A percentile compares a stretch with the other conserved stretches of the same genome.
Conservation (phyloP, 2,888 invertebrate genomes). For the Macaria liturata region DNA sequence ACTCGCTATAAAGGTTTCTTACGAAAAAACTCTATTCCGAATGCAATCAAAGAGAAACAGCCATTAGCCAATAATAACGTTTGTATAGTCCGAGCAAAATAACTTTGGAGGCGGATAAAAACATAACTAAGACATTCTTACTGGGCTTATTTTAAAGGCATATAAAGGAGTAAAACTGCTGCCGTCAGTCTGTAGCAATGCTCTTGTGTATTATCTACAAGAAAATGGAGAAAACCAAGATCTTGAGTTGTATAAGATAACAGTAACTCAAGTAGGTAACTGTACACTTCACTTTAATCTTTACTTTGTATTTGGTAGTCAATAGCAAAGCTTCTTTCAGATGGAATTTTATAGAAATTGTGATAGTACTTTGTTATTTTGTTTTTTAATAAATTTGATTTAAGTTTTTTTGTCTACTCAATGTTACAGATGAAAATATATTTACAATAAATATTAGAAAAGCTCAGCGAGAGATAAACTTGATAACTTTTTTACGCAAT, state of each 20-base stretch:
- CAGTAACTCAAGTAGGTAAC: slow-evolving; percentile 56
- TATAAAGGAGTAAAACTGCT: too few species aligned
- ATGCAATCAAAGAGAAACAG: slow-evolving; percentile 45
- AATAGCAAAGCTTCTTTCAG: slow-evolving; percentile 11
- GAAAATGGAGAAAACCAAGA: slow-evolving; percentile 43
- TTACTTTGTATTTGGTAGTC: slow-evolving; percentile 35
- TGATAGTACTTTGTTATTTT: too few species aligned
- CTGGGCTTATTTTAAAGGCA: too few species aligned
- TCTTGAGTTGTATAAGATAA: slow-evolving; percentile 52
- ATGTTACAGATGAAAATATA: too few species aligned
- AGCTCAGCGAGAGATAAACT: too few species aligned
- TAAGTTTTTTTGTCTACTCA: too few species aligned
- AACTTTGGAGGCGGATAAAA: too few species aligned
- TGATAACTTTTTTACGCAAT: too few species aligned
- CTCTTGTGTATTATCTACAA: slow-evolving; percentile 22
- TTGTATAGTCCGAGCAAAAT: slow-evolving; percentile 31
- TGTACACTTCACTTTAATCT: slow-evolving; percentile 56
- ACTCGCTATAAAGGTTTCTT: slow-evolving; percentile 16
- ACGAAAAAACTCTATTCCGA: slow-evolving; percentile 25
- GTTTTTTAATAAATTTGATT: too few species aligned
- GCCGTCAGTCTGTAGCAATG: too few species aligned
- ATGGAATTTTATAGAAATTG: not conserved
- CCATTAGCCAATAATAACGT: slow-evolving; percentile 54
- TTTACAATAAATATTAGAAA: too few species aligned
- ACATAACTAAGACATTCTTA: too few species aligned